These are phyloP conservation scores for Hesperia comma DNA, from an alignment of 2,888 invertebrate species.

Conservation along the genomic window DNA sequence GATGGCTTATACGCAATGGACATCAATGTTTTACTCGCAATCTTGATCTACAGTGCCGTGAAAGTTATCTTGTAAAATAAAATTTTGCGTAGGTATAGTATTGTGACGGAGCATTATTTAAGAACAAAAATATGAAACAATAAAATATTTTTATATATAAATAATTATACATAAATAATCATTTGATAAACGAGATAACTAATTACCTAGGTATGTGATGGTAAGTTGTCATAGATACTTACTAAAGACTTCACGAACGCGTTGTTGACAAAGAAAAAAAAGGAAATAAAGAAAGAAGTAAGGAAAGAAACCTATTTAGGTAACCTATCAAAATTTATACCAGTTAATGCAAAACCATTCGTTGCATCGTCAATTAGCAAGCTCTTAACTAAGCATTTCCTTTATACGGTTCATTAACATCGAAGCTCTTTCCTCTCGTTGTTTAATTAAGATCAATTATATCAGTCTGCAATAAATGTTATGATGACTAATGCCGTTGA, in stretches of 20 bases:
- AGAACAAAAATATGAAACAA: background rate
- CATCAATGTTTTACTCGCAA: conserved; percentile 11
- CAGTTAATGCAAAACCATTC: conserved; percentile 57
- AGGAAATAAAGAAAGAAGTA: too few species aligned
- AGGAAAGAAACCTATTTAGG: too few species aligned
- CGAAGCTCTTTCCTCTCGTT: conserved; percentile 48
- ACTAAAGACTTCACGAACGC: too few species aligned
- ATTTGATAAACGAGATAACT: too few species aligned
- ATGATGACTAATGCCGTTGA: conserved; percentile 22
- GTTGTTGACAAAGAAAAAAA: too few species aligned
- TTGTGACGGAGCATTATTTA: background rate
- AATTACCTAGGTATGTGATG: too few species aligned
- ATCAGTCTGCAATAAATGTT: conserved; percentile 34
- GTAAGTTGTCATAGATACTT: too few species aligned
- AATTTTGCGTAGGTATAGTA: background rate
- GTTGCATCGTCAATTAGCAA: conserved; percentile 40
- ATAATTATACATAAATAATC: too few species aligned
- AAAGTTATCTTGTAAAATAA: background rate
- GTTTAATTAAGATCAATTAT: conserved; percentile 64
- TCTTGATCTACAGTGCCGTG: background rate
- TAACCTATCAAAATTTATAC: background rate
- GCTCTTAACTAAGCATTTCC: conserved; percentile 35
- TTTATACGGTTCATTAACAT: conserved; percentile 34
- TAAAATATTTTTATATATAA: too few species aligned
- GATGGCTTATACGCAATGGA: conserved; percentile 68